Percentiles rank a stretch among this genome's conserved stretches.
Evolutionary conservation across 1,140 invertebrate species (phyloP).

Genomic region (Macrobrachium rosenbergii): DNA sequence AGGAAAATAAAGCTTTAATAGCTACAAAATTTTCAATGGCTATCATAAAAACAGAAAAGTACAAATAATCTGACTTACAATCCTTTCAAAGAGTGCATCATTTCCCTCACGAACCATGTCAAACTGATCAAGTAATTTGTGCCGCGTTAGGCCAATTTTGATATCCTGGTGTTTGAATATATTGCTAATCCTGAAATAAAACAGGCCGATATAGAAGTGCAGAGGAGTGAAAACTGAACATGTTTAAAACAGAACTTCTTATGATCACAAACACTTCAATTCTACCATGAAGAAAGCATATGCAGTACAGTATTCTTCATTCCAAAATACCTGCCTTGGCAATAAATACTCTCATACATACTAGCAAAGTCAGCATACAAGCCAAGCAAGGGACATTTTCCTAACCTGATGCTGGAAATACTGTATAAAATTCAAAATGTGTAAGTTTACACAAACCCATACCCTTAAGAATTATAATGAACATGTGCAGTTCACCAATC

Average conservation of each 20-base stretch:
- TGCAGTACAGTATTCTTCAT: too few species aligned
- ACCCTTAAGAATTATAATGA: too few species aligned
- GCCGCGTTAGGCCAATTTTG: conserved; percentile 40
- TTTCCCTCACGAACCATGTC: conserved; percentile 83
- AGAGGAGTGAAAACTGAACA: background rate
- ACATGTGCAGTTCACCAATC: too few species aligned
- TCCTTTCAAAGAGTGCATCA: conserved; percentile 84
- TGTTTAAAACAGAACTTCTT: background rate
- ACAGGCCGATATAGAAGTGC: background rate
- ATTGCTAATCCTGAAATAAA: conserved; percentile 32
- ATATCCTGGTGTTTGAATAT: conserved; percentile 55
- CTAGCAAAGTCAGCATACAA: too few species aligned
- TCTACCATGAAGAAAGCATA: too few species aligned
- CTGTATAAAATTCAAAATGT: too few species aligned
- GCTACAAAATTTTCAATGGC: conserved; percentile 46
- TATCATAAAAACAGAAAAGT: conserved; percentile 32
- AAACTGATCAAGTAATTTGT: conserved; percentile 80
- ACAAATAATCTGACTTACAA: conserved; percentile 73
- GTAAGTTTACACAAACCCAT: too few species aligned
- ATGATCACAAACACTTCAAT: too few species aligned
- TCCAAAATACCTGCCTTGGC: too few species aligned
- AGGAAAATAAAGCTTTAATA: conserved; percentile 58
- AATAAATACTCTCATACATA: too few species aligned
- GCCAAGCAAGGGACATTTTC: too few species aligned
- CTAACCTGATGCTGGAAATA: too few species aligned